phyloP scores from a whole-genome alignment of 1,140 invertebrate species.

The Eurytemora carolleeae region DNA sequence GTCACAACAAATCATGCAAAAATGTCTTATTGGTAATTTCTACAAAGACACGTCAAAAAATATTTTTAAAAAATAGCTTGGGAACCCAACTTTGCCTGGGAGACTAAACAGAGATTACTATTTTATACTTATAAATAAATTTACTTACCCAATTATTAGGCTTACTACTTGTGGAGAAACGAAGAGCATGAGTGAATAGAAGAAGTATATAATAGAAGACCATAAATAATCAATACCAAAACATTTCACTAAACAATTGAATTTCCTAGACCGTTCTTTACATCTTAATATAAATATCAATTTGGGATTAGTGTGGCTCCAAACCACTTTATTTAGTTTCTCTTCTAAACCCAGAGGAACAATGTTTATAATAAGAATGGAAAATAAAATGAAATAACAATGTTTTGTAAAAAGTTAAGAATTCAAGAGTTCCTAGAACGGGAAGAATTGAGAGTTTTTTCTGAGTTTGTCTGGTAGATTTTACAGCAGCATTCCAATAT shows the following conservation, averaged over 20 bases:
- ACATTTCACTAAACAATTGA: neutral
- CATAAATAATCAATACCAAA: neutral
- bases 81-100: too few relatives aligned
- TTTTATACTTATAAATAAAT: neutral
- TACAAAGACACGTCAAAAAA: too few relatives aligned
- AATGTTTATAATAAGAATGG: too few relatives aligned
- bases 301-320: too few relatives aligned
- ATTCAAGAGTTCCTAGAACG: neutral
- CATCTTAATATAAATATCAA: too few relatives aligned
- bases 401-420: neutral
- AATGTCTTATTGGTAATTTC: too few relatives aligned
- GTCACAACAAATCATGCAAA: too few relatives aligned
- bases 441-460: neutral
- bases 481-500: neutral
- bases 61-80: too few relatives aligned
- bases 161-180: neutral
- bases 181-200: neutral
- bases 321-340: too few relatives aligned
- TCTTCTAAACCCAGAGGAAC: too few relatives aligned
- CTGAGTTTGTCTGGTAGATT: neutral
- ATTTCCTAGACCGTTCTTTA: neutral
- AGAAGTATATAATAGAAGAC: neutral
- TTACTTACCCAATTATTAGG: neutral
- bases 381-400: too few relatives aligned
- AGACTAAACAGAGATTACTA: too few relatives aligned